Conservation (phyloP, 1,140 invertebrate genomes). For the Lycorma delicatula region DNA sequence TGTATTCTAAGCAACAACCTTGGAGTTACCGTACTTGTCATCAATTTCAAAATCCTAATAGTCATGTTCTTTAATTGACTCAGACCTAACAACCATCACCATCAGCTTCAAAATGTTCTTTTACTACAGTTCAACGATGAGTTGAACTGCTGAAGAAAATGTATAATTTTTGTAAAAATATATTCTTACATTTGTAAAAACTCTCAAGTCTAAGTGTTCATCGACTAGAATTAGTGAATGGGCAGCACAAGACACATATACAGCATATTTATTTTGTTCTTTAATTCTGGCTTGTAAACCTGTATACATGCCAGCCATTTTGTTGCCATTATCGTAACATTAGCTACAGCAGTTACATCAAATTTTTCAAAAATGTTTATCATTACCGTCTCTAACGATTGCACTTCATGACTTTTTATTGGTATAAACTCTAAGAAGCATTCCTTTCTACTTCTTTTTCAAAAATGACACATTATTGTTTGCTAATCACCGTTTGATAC, state of each 20-base stretch:
- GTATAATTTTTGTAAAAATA: no score
- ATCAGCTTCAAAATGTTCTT: no score
- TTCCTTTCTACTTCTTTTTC: constrained; percentile 26
- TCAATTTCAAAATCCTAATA: no score
- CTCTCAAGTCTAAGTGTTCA: no score
- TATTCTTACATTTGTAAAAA: no score
- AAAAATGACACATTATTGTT: constrained; percentile 29
- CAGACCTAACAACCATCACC: no score
- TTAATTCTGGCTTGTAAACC: constrained; percentile 29
- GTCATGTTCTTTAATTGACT: no score
- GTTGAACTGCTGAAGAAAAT: no score
- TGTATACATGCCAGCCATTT: constrained; percentile 32
- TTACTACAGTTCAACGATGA: no score
- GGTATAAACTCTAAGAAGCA: constrained; percentile 16
- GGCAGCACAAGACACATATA: constrained; percentile 32
- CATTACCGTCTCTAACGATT: constrained; percentile 13
- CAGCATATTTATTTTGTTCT: constrained; percentile 22
- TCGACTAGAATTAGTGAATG: constrained; percentile 33
- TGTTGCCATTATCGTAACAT: constrained; percentile 33
- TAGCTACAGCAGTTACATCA: constrained; percentile 30
- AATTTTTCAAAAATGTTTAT: constrained; percentile 14
- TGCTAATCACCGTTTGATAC: constrained; percentile 35
- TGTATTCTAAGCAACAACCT: no score
- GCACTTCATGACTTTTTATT: constrained; percentile 15
- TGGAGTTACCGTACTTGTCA: no score